A percentile compares a stretch with the other conserved stretches of the same genome.
Conservation (phyloP, 1,140 invertebrate genomes). For the Charaxes varanes region DNA sequence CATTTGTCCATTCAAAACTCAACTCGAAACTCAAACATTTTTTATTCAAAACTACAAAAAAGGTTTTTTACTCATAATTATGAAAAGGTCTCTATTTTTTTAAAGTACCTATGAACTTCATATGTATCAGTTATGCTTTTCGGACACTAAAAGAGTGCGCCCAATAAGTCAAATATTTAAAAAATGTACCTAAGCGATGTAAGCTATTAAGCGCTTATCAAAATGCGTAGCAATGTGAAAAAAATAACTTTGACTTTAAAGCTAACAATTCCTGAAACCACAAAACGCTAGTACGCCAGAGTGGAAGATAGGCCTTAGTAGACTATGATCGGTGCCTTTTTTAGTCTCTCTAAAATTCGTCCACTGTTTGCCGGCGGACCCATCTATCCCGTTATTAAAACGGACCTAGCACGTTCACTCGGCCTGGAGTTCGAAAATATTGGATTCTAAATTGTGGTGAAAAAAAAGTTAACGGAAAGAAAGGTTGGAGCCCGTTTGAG, state of each 20-base stretch:
- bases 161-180: too few species aligned
- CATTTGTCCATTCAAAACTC: too few species aligned
- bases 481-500: conserved; percentile 14
- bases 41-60: too few species aligned
- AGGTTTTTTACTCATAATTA: too few species aligned
- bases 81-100: too few species aligned
- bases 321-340: conserved; percentile 30
- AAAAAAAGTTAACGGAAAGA: conserved; percentile 25
- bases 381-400: conserved; percentile 41
- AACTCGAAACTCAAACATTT: too few species aligned
- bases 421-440: conserved; percentile 34
- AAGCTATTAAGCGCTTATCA: too few species aligned
- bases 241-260: not conserved
- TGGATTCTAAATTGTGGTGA: conserved; percentile 35
- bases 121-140: too few species aligned
- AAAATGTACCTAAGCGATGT: too few species aligned
- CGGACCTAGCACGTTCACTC: conserved; percentile 28
- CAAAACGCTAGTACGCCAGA: not conserved
- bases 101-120: too few species aligned
- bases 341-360: conserved; percentile 30
- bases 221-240: too few species aligned
- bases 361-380: conserved; percentile 36
- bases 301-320: conserved; percentile 15
- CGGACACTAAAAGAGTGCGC: too few species aligned
- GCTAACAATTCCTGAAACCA: not conserved